Conservation (phyloP, 2,888 invertebrate genomes). For the Caenorhabditis sinica region DNA sequence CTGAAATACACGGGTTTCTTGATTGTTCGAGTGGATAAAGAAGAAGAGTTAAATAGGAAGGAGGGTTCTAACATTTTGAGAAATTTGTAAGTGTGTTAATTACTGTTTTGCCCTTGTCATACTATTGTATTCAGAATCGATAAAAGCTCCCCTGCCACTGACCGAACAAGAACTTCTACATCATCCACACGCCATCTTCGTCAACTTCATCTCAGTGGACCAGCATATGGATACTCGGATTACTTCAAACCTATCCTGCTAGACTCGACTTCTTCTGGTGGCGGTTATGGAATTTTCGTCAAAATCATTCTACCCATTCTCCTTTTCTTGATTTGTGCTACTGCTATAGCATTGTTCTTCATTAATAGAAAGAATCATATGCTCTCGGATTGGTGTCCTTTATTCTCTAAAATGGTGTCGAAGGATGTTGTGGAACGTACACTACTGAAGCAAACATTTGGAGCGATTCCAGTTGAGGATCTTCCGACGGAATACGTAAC, state of each 20-base stretch:
- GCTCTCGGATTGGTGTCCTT: constrained; percentile 61
- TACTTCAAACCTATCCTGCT: constrained; percentile 82
- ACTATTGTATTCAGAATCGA: constrained; percentile 7
- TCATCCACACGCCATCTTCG: constrained; percentile 55
- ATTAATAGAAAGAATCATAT: constrained; percentile 53
- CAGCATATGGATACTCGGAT: constrained; percentile 81
- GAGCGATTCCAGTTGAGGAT: constrained; percentile 79
- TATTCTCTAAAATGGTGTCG: constrained; percentile 65
- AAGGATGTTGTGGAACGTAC: constrained; percentile 66
- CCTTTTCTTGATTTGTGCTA: constrained; percentile 59
- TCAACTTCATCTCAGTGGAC: constrained; percentile 72
- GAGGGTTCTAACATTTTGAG: constrained; percentile 42
- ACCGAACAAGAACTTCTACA: constrained; percentile 14
- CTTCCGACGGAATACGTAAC: constrained; percentile 80
- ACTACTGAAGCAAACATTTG: constrained; percentile 64
- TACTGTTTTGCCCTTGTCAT: background rate
- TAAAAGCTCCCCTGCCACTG: constrained; percentile 22
- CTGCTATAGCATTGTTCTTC: constrained; percentile 55
- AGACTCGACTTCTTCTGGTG: constrained; percentile 53
- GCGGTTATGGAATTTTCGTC: constrained; percentile 44
- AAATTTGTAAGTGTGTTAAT: constrained; percentile 33
- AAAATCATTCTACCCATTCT: constrained; percentile 65
- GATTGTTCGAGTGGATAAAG: constrained; percentile 82
- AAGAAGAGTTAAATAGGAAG: constrained; percentile 64
- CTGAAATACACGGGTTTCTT: constrained; percentile 83